phyloP scores from a whole-genome alignment of 2,888 invertebrate species.

The Syrista parreyssii region DNA sequence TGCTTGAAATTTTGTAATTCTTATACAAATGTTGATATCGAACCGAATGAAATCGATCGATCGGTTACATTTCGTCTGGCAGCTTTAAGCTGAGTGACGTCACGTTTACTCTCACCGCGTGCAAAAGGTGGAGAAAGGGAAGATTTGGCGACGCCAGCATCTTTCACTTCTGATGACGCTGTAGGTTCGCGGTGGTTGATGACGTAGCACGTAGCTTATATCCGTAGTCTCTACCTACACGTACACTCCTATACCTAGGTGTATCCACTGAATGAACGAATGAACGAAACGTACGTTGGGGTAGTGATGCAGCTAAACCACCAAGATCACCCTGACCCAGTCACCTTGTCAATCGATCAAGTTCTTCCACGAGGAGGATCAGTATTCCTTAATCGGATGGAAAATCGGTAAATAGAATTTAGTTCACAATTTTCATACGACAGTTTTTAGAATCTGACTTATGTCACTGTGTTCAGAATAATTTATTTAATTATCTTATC shows the following conservation, averaged over 20 bases:
- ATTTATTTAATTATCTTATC: neutral
- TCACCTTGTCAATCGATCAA: slow-evolving; percentile 22
- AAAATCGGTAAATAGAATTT: neutral
- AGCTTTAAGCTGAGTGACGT: slow-evolving; percentile 55
- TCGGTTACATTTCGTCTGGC: slow-evolving; percentile 39
- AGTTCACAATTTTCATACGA: too few relatives aligned
- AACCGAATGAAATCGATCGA: slow-evolving; percentile 35
- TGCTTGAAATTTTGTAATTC: neutral
- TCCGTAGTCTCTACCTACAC: slow-evolving; percentile 25
- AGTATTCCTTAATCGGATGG: neutral
- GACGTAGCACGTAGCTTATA: slow-evolving; percentile 55
- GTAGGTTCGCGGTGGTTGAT: slow-evolving; percentile 54
- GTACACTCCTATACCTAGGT: slow-evolving; percentile 20
- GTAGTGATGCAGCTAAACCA: slow-evolving; percentile 25
- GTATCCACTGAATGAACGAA: slow-evolving; percentile 38
- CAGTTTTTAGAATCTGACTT: too few relatives aligned
- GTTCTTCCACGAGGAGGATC: neutral
- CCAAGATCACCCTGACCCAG: slow-evolving; percentile 55
- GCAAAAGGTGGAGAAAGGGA: slow-evolving; percentile 48
- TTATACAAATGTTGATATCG: neutral
- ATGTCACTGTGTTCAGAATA: too few relatives aligned
- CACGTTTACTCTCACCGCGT: slow-evolving; percentile 56
- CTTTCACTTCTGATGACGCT: slow-evolving; percentile 59
- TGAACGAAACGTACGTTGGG: slow-evolving; percentile 35
- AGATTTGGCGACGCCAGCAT: slow-evolving; percentile 59